Evolutionary conservation across 1,140 invertebrate genomes (phyloP).

Genomic region (Bombus soroeensis): DNA sequence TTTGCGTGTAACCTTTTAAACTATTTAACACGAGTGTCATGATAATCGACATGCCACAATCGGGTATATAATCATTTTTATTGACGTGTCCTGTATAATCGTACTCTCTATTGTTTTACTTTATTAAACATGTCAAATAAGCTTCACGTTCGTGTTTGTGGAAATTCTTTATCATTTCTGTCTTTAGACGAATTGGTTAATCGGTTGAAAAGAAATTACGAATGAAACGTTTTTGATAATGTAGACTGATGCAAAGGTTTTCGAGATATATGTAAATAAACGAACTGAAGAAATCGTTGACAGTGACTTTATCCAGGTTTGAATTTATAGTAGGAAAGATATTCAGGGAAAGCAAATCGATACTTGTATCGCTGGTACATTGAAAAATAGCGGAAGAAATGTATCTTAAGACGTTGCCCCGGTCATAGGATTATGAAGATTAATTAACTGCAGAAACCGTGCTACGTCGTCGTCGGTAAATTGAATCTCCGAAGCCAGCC

Average conservation of each 20-base stretch:
- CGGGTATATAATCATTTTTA: background rate
- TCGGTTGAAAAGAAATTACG: background rate
- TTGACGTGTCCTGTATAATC: background rate
- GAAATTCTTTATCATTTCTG: background rate
- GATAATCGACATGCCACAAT: background rate
- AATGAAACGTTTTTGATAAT: background rate
- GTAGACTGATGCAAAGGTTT: background rate
- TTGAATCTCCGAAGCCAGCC: slow-evolving; percentile 65
- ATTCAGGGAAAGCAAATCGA: background rate
- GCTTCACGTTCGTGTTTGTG: background rate
- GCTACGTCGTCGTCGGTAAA: slow-evolving; percentile 61
- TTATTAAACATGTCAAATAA: background rate
- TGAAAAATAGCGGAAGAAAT: slow-evolving; percentile 38
- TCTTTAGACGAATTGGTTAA: no score
- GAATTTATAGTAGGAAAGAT: no score
- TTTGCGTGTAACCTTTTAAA: background rate
- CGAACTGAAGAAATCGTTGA: background rate
- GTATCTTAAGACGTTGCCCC: slow-evolving; percentile 45
- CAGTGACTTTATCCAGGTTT: no score
- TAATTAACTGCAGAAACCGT: slow-evolving; percentile 68
- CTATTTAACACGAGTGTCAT: background rate
- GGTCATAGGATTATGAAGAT: slow-evolving; percentile 70
- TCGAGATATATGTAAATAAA: background rate
- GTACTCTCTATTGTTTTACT: background rate
- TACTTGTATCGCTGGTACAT: background rate